Evolutionary conservation across 2,797 vertebrate species (phyloP).

Genomic region (Lerista edwardsae): DNA sequence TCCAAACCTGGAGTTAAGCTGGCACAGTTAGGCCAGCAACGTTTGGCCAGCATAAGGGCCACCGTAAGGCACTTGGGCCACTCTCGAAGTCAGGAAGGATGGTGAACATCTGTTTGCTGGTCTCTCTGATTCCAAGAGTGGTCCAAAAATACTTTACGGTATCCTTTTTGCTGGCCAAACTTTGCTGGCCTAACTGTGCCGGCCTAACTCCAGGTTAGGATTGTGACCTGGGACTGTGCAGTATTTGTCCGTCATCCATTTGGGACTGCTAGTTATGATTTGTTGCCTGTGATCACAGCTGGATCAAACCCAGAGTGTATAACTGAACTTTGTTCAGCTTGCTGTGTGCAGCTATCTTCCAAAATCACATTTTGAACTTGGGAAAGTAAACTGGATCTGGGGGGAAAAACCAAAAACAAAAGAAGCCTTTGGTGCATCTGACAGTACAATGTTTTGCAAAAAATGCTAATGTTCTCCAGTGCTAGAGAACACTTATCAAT

Average conservation of each 20-base stretch:
- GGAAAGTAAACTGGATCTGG: background rate
- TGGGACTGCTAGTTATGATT: too few relatives aligned
- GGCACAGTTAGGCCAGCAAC: too few relatives aligned
- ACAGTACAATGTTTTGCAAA: constrained; percentile 49
- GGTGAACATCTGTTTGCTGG: too few relatives aligned
- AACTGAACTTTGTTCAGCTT: constrained; percentile 29
- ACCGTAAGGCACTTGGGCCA: too few relatives aligned
- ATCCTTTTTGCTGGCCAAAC: too few relatives aligned
- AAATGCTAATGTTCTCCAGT: constrained; percentile 71
- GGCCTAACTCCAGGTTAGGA: too few relatives aligned
- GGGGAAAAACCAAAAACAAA: constrained; percentile 41
- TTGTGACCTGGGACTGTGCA: background rate
- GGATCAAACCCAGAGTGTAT: background rate
- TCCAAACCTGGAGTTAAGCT: too few relatives aligned
- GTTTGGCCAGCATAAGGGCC: too few relatives aligned
- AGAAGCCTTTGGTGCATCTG: constrained; percentile 66
- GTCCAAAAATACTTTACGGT: too few relatives aligned
- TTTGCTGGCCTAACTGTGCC: too few relatives aligned
- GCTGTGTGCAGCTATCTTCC: background rate
- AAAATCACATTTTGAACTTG: background rate
- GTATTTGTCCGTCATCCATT: background rate
- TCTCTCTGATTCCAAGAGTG: too few relatives aligned
- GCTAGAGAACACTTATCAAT: constrained; percentile 72
- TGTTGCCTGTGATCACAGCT: background rate
- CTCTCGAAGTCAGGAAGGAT: too few relatives aligned